Conservation (phyloP, 2,888 invertebrate species). For the Tillus elongatus region DNA sequence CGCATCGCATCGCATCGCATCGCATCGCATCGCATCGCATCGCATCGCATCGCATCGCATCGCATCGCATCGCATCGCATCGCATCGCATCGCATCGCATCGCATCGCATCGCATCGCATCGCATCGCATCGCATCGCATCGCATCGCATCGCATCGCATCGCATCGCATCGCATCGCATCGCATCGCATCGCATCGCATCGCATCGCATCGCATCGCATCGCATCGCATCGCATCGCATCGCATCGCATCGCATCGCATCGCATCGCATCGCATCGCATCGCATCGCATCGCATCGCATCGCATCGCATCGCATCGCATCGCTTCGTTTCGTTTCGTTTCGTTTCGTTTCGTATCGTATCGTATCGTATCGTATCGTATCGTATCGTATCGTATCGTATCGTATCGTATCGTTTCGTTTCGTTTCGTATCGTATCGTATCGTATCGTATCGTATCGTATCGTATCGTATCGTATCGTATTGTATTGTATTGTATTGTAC, state of each 20-base stretch:
- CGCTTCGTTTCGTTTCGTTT: constrained; percentile 10
- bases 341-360: constrained; percentile 7
- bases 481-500: too few species aligned
- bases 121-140: constrained; percentile 6
- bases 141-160: constrained; percentile 6
- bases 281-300: constrained; percentile 12
- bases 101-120: constrained; percentile 6
- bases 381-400: constrained; percentile 7
- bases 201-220: constrained; percentile 7
- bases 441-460: too few species aligned
- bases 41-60: constrained; percentile 6
- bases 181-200: constrained; percentile 6
- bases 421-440: too few species aligned
- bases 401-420: too few species aligned
- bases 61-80: constrained; percentile 6
- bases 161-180: constrained; percentile 6
- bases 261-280: constrained; percentile 6
- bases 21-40: constrained; percentile 6
- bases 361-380: constrained; percentile 6
- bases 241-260: constrained; percentile 7
- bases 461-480: too few species aligned
- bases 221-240: constrained; percentile 6
- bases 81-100: constrained; percentile 6
- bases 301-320: constrained; percentile 12
- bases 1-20: constrained; percentile 6